A percentile compares a stretch with the other conserved stretches of the same genome.
Conservation (phyloP, 2,888 invertebrate genomes). For the Spialia ferax region DNA sequence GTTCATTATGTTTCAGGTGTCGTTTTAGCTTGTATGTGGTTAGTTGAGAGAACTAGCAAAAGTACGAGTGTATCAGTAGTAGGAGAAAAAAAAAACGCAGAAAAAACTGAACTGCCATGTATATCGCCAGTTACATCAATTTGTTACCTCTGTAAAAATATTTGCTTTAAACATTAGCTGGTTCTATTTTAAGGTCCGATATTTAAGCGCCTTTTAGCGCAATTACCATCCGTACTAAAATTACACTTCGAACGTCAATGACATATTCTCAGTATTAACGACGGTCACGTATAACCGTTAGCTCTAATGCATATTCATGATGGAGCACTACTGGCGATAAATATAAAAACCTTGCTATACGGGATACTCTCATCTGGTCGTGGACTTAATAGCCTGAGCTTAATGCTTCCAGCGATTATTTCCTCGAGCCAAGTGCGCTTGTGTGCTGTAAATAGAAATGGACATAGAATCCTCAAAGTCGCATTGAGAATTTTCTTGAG, state of each 20-base stretch:
- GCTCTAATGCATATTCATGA: constrained; percentile 10
- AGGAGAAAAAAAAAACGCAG: too few relatives aligned
- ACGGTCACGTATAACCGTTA: constrained; percentile 15
- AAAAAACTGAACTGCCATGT: too few relatives aligned
- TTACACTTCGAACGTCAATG: constrained; percentile 12
- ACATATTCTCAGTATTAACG: constrained; percentile 11
- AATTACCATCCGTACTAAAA: constrained; percentile 13
- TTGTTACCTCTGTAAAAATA: too few relatives aligned
- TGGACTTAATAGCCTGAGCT: constrained; percentile 21
- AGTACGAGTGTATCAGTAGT: too few relatives aligned
- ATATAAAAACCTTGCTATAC: constrained; percentile 22
- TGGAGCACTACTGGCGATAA: constrained; percentile 10
- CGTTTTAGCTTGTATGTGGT: too few relatives aligned
- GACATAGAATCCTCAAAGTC: background rate
- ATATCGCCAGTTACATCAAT: too few relatives aligned
- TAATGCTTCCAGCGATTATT: constrained; percentile 26
- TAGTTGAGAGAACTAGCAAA: too few relatives aligned
- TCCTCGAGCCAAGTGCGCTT: constrained; percentile 8
- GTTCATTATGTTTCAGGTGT: too few relatives aligned
- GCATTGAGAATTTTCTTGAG: background rate
- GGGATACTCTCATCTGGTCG: constrained; percentile 19
- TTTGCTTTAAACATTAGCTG: background rate
- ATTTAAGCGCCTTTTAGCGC: background rate
- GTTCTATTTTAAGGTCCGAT: background rate
- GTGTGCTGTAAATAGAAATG: background rate